Conservation (phyloP, 2,888 invertebrate genomes). For the Entomobrya proxima region DNA sequence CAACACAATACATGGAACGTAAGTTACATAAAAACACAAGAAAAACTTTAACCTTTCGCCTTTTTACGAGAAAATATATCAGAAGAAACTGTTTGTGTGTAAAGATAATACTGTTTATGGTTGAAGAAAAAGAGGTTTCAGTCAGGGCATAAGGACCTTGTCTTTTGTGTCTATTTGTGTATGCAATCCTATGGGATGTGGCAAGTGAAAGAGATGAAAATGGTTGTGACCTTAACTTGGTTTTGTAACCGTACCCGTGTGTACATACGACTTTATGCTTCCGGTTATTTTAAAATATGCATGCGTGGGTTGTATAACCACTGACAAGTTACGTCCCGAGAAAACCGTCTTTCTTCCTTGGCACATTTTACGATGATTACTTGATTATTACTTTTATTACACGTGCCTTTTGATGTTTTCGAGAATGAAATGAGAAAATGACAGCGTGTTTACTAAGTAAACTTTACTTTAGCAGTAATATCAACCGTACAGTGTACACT, state of each 20-base stretch:
- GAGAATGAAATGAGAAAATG: not conserved
- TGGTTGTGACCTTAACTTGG: conserved; percentile 20
- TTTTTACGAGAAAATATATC: conserved; percentile 2
- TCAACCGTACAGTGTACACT: not conserved
- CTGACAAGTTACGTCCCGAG: no score
- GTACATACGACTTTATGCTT: not conserved
- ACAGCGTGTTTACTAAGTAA: not conserved
- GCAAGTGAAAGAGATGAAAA: conserved; percentile 9
- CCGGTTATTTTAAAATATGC: conserved; percentile 5
- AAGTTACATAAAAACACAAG: not conserved
- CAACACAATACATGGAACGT: not conserved
- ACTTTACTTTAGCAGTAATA: not conserved
- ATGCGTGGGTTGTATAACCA: no score
- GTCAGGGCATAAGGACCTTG: conserved; percentile 17
- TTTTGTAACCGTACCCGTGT: conserved; percentile 29
- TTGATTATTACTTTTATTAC: conserved; percentile 9
- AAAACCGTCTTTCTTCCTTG: not conserved
- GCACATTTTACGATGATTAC: not conserved
- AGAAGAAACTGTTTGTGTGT: conserved; percentile 2
- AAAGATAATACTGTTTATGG: conserved; percentile 13
- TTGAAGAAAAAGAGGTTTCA: conserved; percentile 15
- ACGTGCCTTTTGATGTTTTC: not conserved
- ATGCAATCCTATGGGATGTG: conserved; percentile 30
- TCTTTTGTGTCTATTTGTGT: not conserved
- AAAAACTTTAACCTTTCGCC: not conserved